Evolutionary conservation across 2,888 invertebrate genomes (phyloP).

Genomic region (Philhelius pedissequus): DNA sequence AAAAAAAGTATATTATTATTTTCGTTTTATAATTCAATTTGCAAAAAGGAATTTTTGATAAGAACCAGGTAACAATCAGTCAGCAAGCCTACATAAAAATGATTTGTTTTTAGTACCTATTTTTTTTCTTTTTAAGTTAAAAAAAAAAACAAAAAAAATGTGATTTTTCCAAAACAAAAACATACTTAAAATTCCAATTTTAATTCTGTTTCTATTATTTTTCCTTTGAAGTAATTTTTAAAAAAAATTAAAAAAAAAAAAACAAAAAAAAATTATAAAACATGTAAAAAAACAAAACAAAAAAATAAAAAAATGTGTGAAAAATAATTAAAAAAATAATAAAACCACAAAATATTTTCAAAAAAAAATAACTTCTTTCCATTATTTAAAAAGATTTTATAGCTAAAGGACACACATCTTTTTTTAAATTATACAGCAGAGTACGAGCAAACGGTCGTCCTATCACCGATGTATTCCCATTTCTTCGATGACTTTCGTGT

Average conservation of each 20-base stretch:
- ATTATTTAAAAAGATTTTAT: no score
- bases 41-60: no score
- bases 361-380: not conserved
- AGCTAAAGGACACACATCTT: not conserved
- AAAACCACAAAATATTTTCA: conserved; percentile 67
- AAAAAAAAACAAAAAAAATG: conserved; percentile 43
- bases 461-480: no score
- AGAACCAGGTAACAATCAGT: no score
- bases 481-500: no score
- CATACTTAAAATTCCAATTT: conserved; percentile 59
- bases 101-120: conserved; percentile 23
- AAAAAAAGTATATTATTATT: not conserved
- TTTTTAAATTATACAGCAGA: no score
- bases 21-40: not conserved
- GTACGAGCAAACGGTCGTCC: no score
- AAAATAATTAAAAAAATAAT: conserved; percentile 60
- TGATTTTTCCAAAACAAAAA: conserved; percentile 53
- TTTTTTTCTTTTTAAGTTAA: conserved; percentile 6
- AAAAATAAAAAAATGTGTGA: conserved; percentile 50
- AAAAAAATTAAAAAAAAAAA: conserved; percentile 38
- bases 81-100: not conserved
- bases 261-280: conserved; percentile 63
- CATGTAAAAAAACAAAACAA: conserved; percentile 47
- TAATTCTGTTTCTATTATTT: conserved; percentile 40
- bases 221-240: conserved; percentile 28